phyloP scores from a whole-genome alignment of 1,140 invertebrate species.

The Psilanteris sp. region DNA sequence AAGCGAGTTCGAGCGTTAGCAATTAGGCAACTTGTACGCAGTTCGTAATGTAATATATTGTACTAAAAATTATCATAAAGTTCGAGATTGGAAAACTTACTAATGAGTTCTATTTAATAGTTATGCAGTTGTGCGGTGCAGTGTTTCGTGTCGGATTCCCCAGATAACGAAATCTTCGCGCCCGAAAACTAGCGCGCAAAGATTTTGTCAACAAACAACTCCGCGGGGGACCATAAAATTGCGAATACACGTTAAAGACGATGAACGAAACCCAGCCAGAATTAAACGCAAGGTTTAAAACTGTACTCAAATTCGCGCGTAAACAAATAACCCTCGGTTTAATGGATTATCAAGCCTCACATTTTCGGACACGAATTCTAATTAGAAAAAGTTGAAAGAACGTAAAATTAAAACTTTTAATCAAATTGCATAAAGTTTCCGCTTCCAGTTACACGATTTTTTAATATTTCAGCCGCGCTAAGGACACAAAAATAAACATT shows the following conservation, averaged over 20 bases:
- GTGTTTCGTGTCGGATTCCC: slow-evolving; percentile 7
- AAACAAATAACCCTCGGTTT: too few species aligned
- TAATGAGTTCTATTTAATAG: slow-evolving; percentile 47
- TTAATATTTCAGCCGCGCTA: too few species aligned
- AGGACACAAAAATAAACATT: too few species aligned
- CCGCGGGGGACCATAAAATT: slow-evolving; percentile 14
- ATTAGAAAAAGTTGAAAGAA: too few species aligned
- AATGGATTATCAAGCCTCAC: too few species aligned
- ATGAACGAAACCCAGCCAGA: too few species aligned
- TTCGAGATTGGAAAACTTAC: slow-evolving; percentile 41
- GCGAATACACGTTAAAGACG: slow-evolving; percentile 8
- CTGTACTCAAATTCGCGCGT: too few species aligned
- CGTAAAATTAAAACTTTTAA: too few species aligned
- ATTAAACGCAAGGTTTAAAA: too few species aligned
- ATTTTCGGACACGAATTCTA: too few species aligned
- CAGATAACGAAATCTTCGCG: slow-evolving; percentile 21
- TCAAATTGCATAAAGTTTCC: too few species aligned
- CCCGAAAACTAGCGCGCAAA: background rate
- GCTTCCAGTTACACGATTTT: too few species aligned
- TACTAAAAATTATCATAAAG: slow-evolving; percentile 50
- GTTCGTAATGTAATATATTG: slow-evolving; percentile 20
- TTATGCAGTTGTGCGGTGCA: slow-evolving; percentile 1
- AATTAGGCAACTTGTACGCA: slow-evolving; percentile 36
- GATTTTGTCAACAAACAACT: slow-evolving; percentile 23
- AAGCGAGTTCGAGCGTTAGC: slow-evolving; percentile 14